Evolutionary conservation across 1,140 invertebrate genomes (phyloP).

Genomic region (Brachionus plicatilis): DNA sequence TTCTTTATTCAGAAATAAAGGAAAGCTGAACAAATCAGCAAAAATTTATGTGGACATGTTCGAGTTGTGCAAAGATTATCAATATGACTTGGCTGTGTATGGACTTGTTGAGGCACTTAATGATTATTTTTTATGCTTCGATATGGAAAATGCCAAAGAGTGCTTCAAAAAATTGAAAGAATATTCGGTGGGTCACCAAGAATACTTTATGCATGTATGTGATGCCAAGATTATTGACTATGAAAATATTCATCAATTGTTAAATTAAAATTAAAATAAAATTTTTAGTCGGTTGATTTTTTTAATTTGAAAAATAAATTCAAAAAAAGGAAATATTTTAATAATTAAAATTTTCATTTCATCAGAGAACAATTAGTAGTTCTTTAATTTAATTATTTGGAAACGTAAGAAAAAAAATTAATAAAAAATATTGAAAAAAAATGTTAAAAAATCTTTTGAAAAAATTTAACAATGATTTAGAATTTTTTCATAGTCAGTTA

Average conservation of each 20-base stretch:
- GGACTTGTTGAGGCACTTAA: not conserved
- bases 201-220: constrained; percentile 17
- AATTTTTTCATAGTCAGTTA: too few relatives aligned
- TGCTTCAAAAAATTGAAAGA: not conserved
- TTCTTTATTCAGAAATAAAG: not conserved
- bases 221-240: constrained; percentile 28
- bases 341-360: too few relatives aligned
- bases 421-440: too few relatives aligned
- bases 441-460: too few relatives aligned
- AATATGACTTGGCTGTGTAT: not conserved
- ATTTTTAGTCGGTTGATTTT: too few relatives aligned
- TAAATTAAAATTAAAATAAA: not conserved
- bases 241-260: constrained; percentile 10
- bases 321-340: not conserved
- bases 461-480: too few relatives aligned
- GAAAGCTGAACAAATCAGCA: not conserved
- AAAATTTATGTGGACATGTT: not conserved
- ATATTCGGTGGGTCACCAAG: not conserved
- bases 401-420: too few relatives aligned
- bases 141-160: constrained; percentile 10
- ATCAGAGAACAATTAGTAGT: too few relatives aligned
- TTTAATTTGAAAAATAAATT: too few relatives aligned
- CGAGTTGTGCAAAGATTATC: constrained; percentile 7
- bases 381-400: too few relatives aligned
- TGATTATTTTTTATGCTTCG: not conserved